Percentiles rank a stretch among this genome's conserved stretches.
Conservation (phyloP, 2,113 vertebrate genomes). For the Egretta garzetta region DNA sequence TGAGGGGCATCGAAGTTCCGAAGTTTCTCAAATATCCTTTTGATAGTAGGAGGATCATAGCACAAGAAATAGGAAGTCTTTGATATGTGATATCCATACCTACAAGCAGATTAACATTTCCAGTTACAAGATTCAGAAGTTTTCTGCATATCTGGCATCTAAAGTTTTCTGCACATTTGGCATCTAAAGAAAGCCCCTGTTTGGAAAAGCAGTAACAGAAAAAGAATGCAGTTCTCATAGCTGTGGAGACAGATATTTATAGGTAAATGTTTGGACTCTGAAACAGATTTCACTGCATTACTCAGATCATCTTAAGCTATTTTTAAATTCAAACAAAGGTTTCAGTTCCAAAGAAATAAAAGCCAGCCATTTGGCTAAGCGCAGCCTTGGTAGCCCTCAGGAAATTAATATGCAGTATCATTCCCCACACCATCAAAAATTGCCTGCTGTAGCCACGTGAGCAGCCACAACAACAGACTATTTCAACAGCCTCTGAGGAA, state of each 20-base stretch:
- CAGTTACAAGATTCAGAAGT: background rate
- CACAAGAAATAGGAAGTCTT: constrained; percentile 93
- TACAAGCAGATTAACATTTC: constrained; percentile 15
- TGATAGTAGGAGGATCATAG: constrained; percentile 85
- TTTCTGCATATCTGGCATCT: background rate
- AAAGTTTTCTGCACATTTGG: background rate
- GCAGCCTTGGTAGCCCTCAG: background rate
- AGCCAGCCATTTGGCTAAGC: background rate
- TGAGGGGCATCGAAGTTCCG: constrained; percentile 80
- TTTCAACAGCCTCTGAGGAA: background rate
- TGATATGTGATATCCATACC: constrained; percentile 91
- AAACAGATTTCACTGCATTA: background rate
- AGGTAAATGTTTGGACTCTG: background rate
- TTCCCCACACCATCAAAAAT: background rate
- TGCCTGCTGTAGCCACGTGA: background rate
- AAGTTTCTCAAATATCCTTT: constrained; percentile 86
- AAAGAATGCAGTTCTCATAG: background rate
- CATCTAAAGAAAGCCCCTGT: background rate
- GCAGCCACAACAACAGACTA: background rate
- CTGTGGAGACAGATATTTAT: background rate
- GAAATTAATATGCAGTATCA: background rate
- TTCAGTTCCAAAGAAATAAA: background rate
- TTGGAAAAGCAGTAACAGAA: background rate
- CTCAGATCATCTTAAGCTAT: background rate
- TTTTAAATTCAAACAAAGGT: background rate